These are phyloP conservation scores for Podarcis raffonei DNA, from an alignment of 2,113 vertebrate species.

Conservation along the genomic window DNA sequence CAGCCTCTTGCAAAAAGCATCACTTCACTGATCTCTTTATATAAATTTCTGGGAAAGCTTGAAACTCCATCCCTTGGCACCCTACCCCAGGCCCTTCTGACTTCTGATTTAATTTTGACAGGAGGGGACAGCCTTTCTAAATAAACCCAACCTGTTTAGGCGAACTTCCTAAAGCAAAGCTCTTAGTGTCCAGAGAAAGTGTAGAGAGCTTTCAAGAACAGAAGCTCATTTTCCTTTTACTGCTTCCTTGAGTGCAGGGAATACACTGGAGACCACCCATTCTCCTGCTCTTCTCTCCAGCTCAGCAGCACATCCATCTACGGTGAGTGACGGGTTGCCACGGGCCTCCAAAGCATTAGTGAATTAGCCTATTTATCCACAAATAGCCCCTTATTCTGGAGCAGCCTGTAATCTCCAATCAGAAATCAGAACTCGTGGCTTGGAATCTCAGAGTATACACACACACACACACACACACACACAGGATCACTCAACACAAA, in stretches of 20 bases:
- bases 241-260: constrained; percentile 11
- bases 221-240: background rate
- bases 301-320: constrained; percentile 24
- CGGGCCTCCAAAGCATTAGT: constrained; percentile 11
- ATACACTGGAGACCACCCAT: constrained; percentile 10
- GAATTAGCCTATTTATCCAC: constrained; percentile 39
- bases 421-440: background rate
- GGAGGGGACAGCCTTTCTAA: constrained; percentile 17
- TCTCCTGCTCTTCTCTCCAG: constrained; percentile 9
- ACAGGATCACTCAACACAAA: background rate
- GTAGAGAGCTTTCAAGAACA: constrained; percentile 19
- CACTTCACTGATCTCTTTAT: constrained; percentile 24
- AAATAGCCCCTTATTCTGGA: constrained; percentile 27
- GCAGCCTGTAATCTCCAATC: background rate
- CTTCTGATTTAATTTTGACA: constrained; percentile 34
- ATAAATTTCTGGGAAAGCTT: constrained; percentile 10
- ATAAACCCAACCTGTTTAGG: constrained; percentile 17
- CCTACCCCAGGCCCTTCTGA: background rate
- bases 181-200: constrained; percentile 26
- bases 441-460: too few relatives aligned
- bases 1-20: background rate
- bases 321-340: constrained; percentile 21
- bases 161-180: constrained; percentile 34
- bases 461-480: background rate
- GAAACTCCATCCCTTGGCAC: constrained; percentile 15